These are phyloP conservation scores for Halcyon senegalensis DNA, from an alignment of 2,113 vertebrate genomes.

Conservation along the genomic window DNA sequence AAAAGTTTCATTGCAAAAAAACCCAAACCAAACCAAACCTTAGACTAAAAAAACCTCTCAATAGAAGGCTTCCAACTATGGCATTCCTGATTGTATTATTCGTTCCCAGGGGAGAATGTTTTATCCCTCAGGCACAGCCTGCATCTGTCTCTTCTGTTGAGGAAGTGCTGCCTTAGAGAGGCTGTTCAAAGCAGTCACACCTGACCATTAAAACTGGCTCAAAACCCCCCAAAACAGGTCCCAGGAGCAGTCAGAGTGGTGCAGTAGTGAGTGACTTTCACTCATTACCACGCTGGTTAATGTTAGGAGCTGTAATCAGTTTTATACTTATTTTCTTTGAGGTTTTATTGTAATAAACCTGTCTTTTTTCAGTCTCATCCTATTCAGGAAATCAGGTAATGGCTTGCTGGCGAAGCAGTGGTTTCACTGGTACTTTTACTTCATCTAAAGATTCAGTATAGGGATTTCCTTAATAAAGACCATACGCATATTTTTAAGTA, in stretches of 20 bases:
- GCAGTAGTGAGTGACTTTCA: not conserved
- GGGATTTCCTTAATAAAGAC: conserved; percentile 40
- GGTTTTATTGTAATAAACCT: not conserved
- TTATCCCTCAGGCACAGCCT: not conserved
- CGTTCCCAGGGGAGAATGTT: not conserved
- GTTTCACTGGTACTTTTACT: conserved; percentile 11
- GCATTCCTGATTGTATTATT: not conserved
- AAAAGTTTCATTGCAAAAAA: not conserved
- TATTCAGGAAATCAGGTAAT: not conserved
- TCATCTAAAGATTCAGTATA: not conserved
- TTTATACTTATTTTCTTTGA: not conserved
- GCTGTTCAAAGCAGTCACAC: not conserved
- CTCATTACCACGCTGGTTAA: not conserved
- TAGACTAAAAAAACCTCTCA: not conserved
- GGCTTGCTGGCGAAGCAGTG: not conserved
- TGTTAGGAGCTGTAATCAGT: not conserved
- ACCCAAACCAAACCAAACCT: too few relatives aligned
- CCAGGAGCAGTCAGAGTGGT: not conserved
- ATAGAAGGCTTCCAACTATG: not conserved
- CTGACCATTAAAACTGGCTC: not conserved
- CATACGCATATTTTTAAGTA: not conserved
- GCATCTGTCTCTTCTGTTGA: not conserved
- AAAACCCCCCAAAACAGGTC: not conserved
- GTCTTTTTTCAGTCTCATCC: not conserved
- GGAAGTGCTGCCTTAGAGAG: not conserved